Evolutionary conservation across 2,113 vertebrate genomes (phyloP).

Genomic region (Festucalex cinctus): DNA sequence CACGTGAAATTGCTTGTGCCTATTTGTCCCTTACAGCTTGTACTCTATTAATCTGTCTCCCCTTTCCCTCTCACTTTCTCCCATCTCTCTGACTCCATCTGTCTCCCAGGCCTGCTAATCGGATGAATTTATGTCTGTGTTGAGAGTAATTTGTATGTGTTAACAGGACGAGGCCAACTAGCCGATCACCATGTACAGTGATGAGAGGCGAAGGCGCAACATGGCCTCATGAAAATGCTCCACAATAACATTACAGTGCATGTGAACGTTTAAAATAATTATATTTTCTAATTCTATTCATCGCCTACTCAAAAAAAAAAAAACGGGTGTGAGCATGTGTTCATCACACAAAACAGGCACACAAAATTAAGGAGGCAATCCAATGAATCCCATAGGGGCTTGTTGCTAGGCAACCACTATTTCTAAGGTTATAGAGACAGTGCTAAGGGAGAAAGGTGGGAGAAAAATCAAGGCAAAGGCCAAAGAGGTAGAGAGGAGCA

Average conservation of each 20-base stretch:
- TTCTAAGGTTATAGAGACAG: conserved; percentile 60
- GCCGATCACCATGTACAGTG: neutral
- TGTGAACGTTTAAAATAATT: neutral
- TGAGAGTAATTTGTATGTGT: neutral
- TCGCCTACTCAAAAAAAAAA: conserved; percentile 4
- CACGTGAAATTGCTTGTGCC: neutral
- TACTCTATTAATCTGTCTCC: neutral
- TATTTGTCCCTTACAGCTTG: neutral
- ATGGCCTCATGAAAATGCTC: conserved; percentile 3
- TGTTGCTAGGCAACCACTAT: conserved; percentile 70
- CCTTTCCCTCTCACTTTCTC: conserved; percentile 3
- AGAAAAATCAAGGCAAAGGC: conserved; percentile 17
- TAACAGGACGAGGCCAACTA: conserved; percentile 18
- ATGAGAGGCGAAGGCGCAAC: conserved; percentile 9
- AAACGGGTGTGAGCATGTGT: neutral
- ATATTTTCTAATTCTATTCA: conserved; percentile 12
- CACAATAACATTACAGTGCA: neutral
- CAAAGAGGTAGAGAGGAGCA: conserved; percentile 9
- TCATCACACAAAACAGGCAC: conserved; percentile 24
- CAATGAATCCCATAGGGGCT: conserved; percentile 47
- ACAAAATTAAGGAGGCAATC: conserved; percentile 52
- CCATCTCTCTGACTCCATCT: conserved; percentile 5
- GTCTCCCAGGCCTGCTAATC: conserved; percentile 8
- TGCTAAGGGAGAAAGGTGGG: conserved; percentile 23
- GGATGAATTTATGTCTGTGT: conserved; percentile 7